A percentile compares a stretch with the other conserved stretches of the same genome.
phyloP scores from a whole-genome alignment of 2,113 vertebrate species.

The Eidolon helvum region DNA sequence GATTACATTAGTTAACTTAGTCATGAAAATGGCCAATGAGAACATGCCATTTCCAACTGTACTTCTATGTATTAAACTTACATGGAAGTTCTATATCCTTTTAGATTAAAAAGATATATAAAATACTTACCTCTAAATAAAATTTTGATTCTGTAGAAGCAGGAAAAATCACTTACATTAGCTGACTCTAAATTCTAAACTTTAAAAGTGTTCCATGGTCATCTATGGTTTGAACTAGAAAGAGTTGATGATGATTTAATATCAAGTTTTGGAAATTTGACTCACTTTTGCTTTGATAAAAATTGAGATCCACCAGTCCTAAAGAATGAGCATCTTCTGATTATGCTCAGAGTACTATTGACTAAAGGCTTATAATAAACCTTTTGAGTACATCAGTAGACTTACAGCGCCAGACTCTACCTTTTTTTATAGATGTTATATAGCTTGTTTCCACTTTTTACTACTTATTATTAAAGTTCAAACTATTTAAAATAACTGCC shows the following conservation, averaged over 20 bases:
- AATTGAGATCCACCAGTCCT: background rate
- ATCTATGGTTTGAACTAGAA: background rate
- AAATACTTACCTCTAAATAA: background rate
- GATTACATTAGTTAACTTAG: background rate
- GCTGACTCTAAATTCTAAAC: background rate
- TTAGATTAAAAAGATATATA: background rate
- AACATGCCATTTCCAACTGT: background rate
- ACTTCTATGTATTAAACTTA: background rate
- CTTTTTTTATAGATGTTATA: background rate
- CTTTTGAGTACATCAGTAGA: background rate
- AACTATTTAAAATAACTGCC: constrained; percentile 1
- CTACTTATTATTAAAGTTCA: background rate
- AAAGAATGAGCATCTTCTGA: background rate
- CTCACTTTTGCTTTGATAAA: constrained; percentile 20
- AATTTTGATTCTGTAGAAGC: background rate
- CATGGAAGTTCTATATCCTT: background rate
- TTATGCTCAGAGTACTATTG: background rate
- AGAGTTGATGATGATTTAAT: background rate
- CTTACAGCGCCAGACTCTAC: background rate
- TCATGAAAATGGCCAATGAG: background rate
- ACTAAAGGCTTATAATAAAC: background rate
- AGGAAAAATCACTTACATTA: background rate
- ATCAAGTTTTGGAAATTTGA: background rate
- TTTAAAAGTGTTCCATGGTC: background rate
- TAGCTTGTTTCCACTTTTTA: background rate